phyloP scores from a whole-genome alignment of 1,140 invertebrate species.

The Caenorhabditis inopinata region DNA sequence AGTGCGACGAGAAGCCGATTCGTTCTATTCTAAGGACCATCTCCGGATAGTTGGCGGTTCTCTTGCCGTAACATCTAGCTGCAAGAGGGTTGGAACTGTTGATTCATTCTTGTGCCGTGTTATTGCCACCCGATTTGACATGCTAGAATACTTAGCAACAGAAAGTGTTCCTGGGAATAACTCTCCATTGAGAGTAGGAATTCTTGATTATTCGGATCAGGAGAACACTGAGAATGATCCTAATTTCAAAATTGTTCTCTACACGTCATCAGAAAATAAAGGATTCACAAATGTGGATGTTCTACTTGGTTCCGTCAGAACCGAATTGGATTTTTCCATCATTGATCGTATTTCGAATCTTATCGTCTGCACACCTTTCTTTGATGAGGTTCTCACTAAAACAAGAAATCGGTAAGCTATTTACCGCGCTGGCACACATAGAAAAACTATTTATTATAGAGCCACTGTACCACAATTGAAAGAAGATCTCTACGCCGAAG shows the following conservation, averaged over 20 bases:
- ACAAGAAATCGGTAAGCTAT: background rate
- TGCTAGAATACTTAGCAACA: conserved; percentile 35
- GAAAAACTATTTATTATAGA: background rate
- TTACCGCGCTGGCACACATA: background rate
- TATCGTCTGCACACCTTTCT: conserved; percentile 40
- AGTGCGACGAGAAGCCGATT: background rate
- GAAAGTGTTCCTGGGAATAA: conserved; percentile 7
- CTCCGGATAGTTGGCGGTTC: conserved; percentile 35
- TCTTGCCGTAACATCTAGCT: background rate
- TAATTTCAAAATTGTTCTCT: conserved; percentile 28
- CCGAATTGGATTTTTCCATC: conserved; percentile 45
- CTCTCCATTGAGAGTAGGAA: background rate
- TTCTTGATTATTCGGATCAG: conserved; percentile 47
- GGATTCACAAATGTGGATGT: background rate
- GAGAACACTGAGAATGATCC: conserved; percentile 29
- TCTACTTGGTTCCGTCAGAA: conserved; percentile 39
- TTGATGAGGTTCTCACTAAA: background rate
- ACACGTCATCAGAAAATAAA: background rate
- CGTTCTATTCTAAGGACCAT: conserved; percentile 37
- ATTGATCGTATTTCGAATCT: conserved; percentile 44
- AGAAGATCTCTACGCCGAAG: conserved; percentile 39
- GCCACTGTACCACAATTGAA: conserved; percentile 32
- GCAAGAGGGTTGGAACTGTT: background rate
- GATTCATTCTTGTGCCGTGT: background rate
- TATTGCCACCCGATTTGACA: conserved; percentile 15